A percentile compares a stretch with the other conserved stretches of the same genome.
Conservation (phyloP, 2,113 vertebrate species). For the Xenopus borealis region DNA sequence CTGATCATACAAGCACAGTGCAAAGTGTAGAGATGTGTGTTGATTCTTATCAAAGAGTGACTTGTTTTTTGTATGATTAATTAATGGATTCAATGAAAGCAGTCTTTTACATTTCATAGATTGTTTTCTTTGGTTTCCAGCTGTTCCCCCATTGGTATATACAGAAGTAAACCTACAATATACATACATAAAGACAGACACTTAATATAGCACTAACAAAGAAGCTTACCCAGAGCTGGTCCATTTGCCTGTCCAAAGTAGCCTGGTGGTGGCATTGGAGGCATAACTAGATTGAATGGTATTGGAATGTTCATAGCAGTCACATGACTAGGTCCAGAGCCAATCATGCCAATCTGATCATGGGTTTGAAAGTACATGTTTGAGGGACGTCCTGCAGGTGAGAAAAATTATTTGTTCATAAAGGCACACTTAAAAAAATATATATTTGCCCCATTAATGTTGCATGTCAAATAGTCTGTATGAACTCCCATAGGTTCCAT, state of each 20-base stretch:
- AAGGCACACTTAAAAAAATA: not conserved
- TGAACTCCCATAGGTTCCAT: not conserved
- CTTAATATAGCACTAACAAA: too few relatives aligned
- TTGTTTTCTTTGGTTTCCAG: too few relatives aligned
- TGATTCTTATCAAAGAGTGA: too few relatives aligned
- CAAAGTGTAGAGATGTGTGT: too few relatives aligned
- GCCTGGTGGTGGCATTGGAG: slow-evolving; percentile 89
- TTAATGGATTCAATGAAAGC: too few relatives aligned
- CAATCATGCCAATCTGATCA: slow-evolving; percentile 97
- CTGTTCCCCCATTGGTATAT: too few relatives aligned
- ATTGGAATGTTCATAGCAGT: slow-evolving; percentile 95
- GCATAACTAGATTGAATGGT: slow-evolving; percentile 96
- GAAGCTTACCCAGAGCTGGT: slow-evolving; percentile 76
- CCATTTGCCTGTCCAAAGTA: slow-evolving; percentile 92
- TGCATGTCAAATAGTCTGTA: not conserved
- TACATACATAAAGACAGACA: too few relatives aligned
- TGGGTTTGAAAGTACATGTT: slow-evolving; percentile 99
- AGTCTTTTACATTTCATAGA: too few relatives aligned
- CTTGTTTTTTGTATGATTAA: too few relatives aligned
- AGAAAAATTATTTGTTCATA: too few relatives aligned
- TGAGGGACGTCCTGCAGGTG: slow-evolving; percentile 76
- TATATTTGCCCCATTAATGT: not conserved
- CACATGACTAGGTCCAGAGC: slow-evolving; percentile 84
- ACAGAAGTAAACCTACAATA: too few relatives aligned
- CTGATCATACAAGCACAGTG: too few relatives aligned